Percentiles rank a stretch among this genome's conserved stretches.
Evolutionary conservation across 2,888 invertebrate genomes (phyloP).

Genomic region (Linnaemya tessellans): DNA sequence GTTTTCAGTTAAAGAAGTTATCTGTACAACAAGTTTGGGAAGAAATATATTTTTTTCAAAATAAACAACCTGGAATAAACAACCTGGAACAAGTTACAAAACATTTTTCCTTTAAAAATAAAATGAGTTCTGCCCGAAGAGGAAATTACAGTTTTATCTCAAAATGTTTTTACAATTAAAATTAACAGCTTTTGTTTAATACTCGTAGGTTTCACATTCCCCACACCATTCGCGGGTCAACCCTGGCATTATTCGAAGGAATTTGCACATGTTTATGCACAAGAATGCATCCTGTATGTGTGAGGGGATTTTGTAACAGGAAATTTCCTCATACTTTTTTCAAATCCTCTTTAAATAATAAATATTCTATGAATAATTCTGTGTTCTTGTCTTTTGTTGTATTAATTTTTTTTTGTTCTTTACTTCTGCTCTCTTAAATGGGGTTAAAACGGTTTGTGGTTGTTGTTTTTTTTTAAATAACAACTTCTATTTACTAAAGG

Average conservation of each 20-base stretch:
- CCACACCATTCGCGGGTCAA: background rate
- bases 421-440: slow-evolving; percentile 1
- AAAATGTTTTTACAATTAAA: too few species aligned
- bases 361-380: slow-evolving; percentile 36
- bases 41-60: too few species aligned
- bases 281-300: background rate
- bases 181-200: background rate
- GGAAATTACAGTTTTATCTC: too few species aligned
- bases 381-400: background rate
- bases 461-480: slow-evolving; percentile 37
- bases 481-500: slow-evolving; percentile 9
- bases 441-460: slow-evolving; percentile 17
- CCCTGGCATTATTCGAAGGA: background rate
- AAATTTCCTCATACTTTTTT: background rate
- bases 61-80: too few species aligned
- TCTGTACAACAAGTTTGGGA: too few species aligned
- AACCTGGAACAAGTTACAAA: too few species aligned
- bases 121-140: too few species aligned
- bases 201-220: background rate
- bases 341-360: slow-evolving; percentile 59
- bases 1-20: too few species aligned
- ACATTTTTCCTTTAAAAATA: too few species aligned
- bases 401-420: slow-evolving; percentile 5
- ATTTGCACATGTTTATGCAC: background rate
- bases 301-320: background rate